A percentile compares a stretch with the other conserved stretches of the same genome.
These are phyloP conservation scores for Micrastur ruficollis DNA, from an alignment of 2,797 vertebrate genomes.

Conservation along the genomic window DNA sequence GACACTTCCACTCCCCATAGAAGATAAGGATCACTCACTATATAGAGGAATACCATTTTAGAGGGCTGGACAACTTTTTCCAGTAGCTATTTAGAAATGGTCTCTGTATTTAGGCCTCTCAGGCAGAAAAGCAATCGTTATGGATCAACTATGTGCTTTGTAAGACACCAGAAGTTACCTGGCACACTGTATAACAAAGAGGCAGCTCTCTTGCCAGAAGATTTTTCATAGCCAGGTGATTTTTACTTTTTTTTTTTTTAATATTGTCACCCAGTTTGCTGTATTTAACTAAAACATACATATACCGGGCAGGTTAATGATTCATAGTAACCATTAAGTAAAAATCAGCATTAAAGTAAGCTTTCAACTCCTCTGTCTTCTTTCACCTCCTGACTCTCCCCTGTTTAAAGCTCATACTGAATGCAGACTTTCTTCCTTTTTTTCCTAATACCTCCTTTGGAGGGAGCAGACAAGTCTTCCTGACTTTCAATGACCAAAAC, in stretches of 20 bases:
- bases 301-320: not conserved
- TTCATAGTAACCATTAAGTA: not conserved
- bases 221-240: not conserved
- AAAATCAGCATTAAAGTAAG: not conserved
- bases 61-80: not conserved
- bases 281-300: not conserved
- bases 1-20: not conserved
- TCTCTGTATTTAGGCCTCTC: not conserved
- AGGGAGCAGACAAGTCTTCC: not conserved
- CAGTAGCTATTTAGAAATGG: not conserved
- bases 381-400: not conserved
- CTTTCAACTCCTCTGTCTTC: not conserved
- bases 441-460: not conserved
- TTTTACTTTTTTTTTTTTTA: not conserved
- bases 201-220: not conserved
- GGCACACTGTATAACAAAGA: not conserved
- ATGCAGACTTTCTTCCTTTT: not conserved
- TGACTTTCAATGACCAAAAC: not conserved
- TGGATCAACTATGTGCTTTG: not conserved
- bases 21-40: not conserved
- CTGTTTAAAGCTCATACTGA: not conserved
- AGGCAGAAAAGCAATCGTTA: not conserved
- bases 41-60: not conserved
- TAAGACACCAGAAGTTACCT: not conserved
- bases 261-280: not conserved